Conservation (phyloP, 2,113 vertebrate species). For the Paramisgurnus dabryanus region DNA sequence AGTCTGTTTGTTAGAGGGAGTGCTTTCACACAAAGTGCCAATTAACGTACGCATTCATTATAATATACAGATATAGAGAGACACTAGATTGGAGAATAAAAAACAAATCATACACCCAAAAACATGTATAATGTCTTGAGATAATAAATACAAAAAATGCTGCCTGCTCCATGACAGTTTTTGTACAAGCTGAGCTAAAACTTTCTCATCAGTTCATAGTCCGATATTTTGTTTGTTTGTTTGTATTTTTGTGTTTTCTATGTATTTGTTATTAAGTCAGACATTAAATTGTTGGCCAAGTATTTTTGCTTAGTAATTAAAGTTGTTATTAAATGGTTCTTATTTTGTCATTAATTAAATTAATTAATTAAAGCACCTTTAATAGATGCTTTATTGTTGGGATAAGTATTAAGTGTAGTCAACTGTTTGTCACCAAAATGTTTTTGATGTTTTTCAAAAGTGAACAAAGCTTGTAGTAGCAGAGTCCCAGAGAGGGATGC, state of each 20-base stretch:
- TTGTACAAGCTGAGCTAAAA: background rate
- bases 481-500: constrained; percentile 45
- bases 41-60: too few relatives aligned
- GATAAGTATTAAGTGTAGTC: too few relatives aligned
- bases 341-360: constrained; percentile 1
- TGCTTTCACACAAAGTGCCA: background rate
- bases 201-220: constrained; percentile 23
- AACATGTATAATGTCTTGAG: background rate
- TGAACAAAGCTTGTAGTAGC: too few relatives aligned
- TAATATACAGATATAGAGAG: too few relatives aligned
- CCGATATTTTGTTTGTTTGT: background rate
- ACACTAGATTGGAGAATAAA: too few relatives aligned
- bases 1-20: too few relatives aligned
- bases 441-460: too few relatives aligned
- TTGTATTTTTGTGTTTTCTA: background rate
- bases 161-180: background rate
- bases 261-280: constrained; percentile 25
- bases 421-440: too few relatives aligned
- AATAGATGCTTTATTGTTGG: background rate
- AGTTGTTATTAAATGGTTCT: constrained; percentile 3
- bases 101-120: too few relatives aligned
- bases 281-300: constrained; percentile 24
- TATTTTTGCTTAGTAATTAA: constrained; percentile 43
- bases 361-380: background rate
- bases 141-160: background rate